Conservation (phyloP, 2,888 invertebrate genomes). For the Sinohyriopsis cumingii region DNA sequence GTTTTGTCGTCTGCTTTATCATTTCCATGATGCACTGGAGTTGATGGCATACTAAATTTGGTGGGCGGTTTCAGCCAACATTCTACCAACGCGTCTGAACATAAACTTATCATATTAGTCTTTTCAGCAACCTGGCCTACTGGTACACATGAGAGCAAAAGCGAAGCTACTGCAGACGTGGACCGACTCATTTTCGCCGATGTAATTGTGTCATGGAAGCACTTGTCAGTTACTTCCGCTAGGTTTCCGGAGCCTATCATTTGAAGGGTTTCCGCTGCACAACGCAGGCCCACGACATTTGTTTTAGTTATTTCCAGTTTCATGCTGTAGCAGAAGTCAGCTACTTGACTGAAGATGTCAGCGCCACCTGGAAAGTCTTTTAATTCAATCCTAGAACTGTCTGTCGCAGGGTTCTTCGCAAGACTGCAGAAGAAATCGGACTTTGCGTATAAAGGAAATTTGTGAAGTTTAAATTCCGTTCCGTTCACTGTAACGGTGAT, state of each 20-base stretch:
- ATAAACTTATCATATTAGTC: constrained; percentile 54
- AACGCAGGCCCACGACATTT: constrained; percentile 63
- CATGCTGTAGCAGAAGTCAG: constrained; percentile 70
- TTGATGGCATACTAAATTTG: constrained; percentile 46
- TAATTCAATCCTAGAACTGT: constrained; percentile 52
- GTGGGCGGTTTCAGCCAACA: constrained; percentile 62
- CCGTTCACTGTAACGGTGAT: constrained; percentile 64
- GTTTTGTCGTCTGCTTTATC: constrained; percentile 44
- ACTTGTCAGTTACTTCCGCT: constrained; percentile 60
- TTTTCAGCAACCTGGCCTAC: constrained; percentile 60
- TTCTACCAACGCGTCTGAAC: constrained; percentile 63
- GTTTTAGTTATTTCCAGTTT: constrained; percentile 58
- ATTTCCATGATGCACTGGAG: constrained; percentile 35
- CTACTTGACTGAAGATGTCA: constrained; percentile 63
- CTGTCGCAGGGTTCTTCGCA: constrained; percentile 44
- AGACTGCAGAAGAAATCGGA: constrained; percentile 68
- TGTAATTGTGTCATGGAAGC: constrained; percentile 60
- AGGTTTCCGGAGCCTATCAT: constrained; percentile 67
- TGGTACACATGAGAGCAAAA: constrained; percentile 56
- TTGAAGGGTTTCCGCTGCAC: constrained; percentile 67
- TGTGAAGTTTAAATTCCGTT: constrained; percentile 66
- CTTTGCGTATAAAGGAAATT: constrained; percentile 69
- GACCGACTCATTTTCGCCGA: constrained; percentile 63
- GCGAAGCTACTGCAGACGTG: constrained; percentile 45
- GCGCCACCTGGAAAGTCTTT: constrained; percentile 69